These are phyloP conservation scores for Drosophila pseudotakahashii DNA, from an alignment of 2,888 invertebrate species.

Conservation along the genomic window DNA sequence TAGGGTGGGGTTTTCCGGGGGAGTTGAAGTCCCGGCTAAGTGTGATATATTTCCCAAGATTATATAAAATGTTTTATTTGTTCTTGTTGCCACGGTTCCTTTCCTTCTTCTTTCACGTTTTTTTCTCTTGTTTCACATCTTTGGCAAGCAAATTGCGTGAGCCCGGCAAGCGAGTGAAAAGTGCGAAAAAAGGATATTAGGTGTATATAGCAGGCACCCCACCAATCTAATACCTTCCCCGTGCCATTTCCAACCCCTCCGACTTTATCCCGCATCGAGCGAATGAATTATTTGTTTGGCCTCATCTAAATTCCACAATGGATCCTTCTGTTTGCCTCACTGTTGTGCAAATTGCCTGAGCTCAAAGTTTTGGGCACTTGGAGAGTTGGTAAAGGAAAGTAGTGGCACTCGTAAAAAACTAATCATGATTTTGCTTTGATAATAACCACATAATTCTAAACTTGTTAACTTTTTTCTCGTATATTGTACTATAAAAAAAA, in stretches of 20 bases:
- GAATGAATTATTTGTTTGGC: constrained; percentile 76
- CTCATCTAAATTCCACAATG: constrained; percentile 72
- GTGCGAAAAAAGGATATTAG: constrained; percentile 49
- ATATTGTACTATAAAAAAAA: no score
- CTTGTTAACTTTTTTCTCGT: not conserved
- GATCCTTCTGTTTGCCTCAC: constrained; percentile 16
- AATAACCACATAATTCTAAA: not conserved
- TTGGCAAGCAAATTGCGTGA: constrained; percentile 78
- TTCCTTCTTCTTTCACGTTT: constrained; percentile 3
- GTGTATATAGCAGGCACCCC: constrained; percentile 29
- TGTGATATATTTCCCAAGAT: constrained; percentile 85
- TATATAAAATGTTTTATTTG: constrained; percentile 84
- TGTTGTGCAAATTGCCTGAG: constrained; percentile 53
- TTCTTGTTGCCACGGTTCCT: constrained; percentile 63
- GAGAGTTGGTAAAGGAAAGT: not conserved
- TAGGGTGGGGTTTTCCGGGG: constrained; percentile 16
- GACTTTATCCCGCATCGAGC: constrained; percentile 59
- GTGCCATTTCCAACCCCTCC: constrained; percentile 15
- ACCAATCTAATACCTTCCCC: constrained; percentile 8
- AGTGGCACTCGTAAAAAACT: not conserved
- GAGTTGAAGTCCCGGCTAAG: constrained; percentile 69
- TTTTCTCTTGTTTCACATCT: constrained; percentile 42
- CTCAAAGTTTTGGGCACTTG: constrained; percentile 27
- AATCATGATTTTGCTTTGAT: not conserved
- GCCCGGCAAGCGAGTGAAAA: constrained; percentile 46